Base-by-base conservation (phyloP, 2,797 vertebrate genomes). In the Sebastes minor region DNA sequence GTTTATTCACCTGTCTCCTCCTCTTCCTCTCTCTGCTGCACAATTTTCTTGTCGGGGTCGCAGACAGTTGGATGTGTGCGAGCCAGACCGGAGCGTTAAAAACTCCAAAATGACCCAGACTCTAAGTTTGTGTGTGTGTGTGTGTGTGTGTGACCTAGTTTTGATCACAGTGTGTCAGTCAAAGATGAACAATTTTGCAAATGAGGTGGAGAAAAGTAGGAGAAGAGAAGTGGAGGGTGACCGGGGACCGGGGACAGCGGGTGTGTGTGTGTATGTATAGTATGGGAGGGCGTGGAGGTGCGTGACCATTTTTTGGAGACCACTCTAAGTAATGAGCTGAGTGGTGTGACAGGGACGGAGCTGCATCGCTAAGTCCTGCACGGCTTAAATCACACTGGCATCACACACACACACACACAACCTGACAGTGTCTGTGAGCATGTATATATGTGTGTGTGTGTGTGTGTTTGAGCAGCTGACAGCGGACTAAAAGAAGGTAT, bases 271-370 rank as follows among this genome's bases (percentile, higher is more conserved):
- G 59, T 72, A 69, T 77, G 33, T 85, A 35, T 35, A 13, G 42
- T 64, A 10, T 18, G 67, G 20, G 74, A 5, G 20, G 32, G 55
- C 7, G 71, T 85, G 59, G 74, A 82, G 67, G 76, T 65, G 64
- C 69, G 62, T 73, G 71, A 75, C 74, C 85, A 28, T 86, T 91
- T 93, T 93, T 88, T 35, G 78, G 88, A 76, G 80, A 90, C 85
- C 92, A 94, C 90, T 94, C 89, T 81, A 63, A 70, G 83, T 94
- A 92, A 94, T 92, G 90, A 92, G 78, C 74, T 76, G 74, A 89
- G 79, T 70, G 73, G 81, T 76, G 79, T 85, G 82, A 86, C 78
- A 57, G 80, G 70, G 69, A 87, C 18, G 33, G 87, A 66, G 74
- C 83, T 71, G 73, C 83, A 61, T 83, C 74, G 23, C 86, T 92